Percentiles rank a stretch among this genome's conserved stretches.
Evolutionary conservation across 2,797 vertebrate species (phyloP).

Genomic region (Anableps anableps): DNA sequence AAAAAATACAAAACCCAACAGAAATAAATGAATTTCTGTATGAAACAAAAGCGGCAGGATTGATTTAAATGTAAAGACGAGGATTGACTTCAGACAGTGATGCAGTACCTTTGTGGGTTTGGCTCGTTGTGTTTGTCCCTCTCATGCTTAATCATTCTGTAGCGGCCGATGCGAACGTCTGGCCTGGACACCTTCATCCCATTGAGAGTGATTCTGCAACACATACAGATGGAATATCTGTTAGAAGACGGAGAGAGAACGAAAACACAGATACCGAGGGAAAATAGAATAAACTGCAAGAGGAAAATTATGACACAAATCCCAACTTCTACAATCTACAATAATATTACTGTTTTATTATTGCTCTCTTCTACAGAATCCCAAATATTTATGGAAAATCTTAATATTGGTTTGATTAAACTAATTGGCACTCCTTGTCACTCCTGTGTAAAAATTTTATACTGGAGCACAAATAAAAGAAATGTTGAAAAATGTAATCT

Average conservation of each 20-base stretch:
- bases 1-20: conserved; percentile 30
- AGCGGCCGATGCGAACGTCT: conserved; percentile 95
- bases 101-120: conserved; percentile 96
- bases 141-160: conserved; percentile 99
- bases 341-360: background rate
- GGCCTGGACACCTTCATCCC: conserved; percentile 99
- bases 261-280: conserved; percentile 5
- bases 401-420: background rate
- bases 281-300: background rate
- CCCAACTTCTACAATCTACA: background rate
- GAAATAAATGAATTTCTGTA: conserved; percentile 24
- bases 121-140: conserved; percentile 99
- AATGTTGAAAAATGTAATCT: background rate
- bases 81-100: conserved; percentile 54
- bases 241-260: conserved; percentile 27
- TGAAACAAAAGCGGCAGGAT: conserved; percentile 44
- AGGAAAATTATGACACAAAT: background rate
- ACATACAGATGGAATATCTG: conserved; percentile 45
- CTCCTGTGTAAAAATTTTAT: background rate
- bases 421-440: background rate
- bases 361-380: background rate
- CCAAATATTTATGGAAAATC: background rate
- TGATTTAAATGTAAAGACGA: conserved; percentile 35
- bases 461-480: background rate
- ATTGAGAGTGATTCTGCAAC: conserved; percentile 92